Evolutionary conservation across 2,888 invertebrate species (phyloP).

Genomic region (Mesodorylaimus sp.): DNA sequence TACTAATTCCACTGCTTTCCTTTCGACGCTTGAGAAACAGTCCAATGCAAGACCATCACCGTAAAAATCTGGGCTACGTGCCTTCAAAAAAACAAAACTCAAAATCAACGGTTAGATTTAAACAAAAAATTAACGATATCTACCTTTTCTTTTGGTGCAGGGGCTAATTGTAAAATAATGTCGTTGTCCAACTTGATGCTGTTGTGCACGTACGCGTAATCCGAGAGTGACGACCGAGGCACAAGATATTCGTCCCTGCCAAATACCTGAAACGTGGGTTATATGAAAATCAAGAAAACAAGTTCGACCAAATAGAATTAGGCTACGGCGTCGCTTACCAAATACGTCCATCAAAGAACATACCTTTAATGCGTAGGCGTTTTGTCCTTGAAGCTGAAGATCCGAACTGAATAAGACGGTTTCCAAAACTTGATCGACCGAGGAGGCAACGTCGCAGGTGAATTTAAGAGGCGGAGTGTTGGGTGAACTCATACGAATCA

Average conservation of each 20-base stretch:
- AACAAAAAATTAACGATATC: no score
- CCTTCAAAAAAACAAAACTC: no score
- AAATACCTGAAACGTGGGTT: conserved; percentile 4
- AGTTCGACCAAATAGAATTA: background rate
- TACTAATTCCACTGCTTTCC: no score
- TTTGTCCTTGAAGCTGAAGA: background rate
- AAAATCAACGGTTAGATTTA: no score
- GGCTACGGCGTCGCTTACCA: background rate
- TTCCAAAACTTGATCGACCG: background rate
- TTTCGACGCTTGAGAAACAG: no score
- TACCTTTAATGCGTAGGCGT: no score
- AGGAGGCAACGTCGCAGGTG: background rate
- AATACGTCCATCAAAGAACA: no score
- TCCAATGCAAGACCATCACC: no score
- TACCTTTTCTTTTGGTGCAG: no score
- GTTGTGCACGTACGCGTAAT: conserved; percentile 30
- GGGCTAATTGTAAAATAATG: background rate
- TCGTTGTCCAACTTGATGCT: conserved; percentile 23
- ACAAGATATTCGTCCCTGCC: conserved; percentile 8
- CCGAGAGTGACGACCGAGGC: conserved; percentile 23
- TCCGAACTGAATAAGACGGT: background rate
- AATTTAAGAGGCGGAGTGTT: no score
- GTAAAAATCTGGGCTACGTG: no score
- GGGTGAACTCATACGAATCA: background rate
- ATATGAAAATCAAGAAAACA: background rate